Evolutionary conservation across 2,113 vertebrate genomes (phyloP).

Genomic region (Hipposideros armiger): DNA sequence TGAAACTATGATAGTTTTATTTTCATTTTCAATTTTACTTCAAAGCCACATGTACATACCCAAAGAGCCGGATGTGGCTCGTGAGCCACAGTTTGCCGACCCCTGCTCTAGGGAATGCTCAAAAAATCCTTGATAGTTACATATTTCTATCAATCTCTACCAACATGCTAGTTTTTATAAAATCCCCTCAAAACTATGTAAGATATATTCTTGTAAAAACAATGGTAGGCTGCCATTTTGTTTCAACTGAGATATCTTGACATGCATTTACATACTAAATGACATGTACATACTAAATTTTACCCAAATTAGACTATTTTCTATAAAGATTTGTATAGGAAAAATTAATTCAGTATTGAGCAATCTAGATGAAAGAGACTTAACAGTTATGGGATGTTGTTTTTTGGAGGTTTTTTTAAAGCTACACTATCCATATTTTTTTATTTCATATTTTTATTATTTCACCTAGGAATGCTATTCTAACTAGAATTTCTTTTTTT

Average conservation of each 20-base stretch:
- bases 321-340: not conserved
- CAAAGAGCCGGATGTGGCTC: too few relatives aligned
- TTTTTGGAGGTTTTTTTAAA: not conserved
- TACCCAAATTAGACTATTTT: slow-evolving; percentile 10
- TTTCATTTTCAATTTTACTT: too few relatives aligned
- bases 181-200: not conserved
- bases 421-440: slow-evolving; percentile 37
- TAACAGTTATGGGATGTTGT: not conserved
- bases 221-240: not conserved
- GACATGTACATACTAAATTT: not conserved
- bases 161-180: not conserved
- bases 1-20: too few relatives aligned
- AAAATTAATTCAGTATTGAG: slow-evolving; percentile 7
- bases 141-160: not conserved
- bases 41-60: too few relatives aligned
- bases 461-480: not conserved
- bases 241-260: not conserved
- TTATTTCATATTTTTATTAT: slow-evolving; percentile 41
- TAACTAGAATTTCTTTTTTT: not conserved
- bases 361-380: not conserved
- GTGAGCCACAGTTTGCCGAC: too few relatives aligned
- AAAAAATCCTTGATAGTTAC: not conserved
- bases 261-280: not conserved
- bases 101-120: too few relatives aligned
- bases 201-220: not conserved